A percentile compares a stretch with the other conserved stretches of the same genome.
Evolutionary conservation across 2,888 invertebrate species (phyloP).

Genomic region (Rhagonycha fulva): DNA sequence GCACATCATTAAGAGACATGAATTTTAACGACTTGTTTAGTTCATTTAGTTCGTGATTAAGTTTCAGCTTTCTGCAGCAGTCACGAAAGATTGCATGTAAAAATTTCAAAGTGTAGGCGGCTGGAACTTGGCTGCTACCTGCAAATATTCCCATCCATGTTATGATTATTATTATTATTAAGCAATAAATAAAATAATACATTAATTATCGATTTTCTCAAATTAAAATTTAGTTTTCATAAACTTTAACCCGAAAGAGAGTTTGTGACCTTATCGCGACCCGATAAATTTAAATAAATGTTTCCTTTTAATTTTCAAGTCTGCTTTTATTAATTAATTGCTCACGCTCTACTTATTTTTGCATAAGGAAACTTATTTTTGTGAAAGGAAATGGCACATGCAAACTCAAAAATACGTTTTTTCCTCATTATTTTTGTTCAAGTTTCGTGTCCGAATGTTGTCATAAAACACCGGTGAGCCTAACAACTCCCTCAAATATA

Average conservation of each 20-base stretch:
- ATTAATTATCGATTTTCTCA: not conserved
- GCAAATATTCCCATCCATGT: constrained; percentile 9
- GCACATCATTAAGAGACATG: constrained; percentile 29
- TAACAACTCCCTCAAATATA: constrained; percentile 28
- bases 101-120: constrained; percentile 19
- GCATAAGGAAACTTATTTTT: too few species aligned
- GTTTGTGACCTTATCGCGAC: not conserved
- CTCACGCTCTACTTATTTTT: not conserved
- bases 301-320: not conserved
- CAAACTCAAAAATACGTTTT: constrained; percentile 18
- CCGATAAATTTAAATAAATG: not conserved
- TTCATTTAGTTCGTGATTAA: constrained; percentile 28
- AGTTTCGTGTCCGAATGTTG: constrained; percentile 34
- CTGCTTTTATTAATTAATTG: not conserved
- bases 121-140: constrained; percentile 14
- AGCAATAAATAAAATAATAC: not conserved
- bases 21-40: constrained; percentile 30
- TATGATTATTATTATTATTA: constrained; percentile 4
- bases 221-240: not conserved
- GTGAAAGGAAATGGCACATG: constrained; percentile 16
- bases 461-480: constrained; percentile 27
- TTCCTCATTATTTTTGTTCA: constrained; percentile 33
- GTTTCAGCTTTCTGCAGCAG: constrained; percentile 19
- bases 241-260: not conserved
- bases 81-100: constrained; percentile 30